These are phyloP conservation scores for Netelia inedita DNA, from an alignment of 2,888 invertebrate species.

Conservation along the genomic window DNA sequence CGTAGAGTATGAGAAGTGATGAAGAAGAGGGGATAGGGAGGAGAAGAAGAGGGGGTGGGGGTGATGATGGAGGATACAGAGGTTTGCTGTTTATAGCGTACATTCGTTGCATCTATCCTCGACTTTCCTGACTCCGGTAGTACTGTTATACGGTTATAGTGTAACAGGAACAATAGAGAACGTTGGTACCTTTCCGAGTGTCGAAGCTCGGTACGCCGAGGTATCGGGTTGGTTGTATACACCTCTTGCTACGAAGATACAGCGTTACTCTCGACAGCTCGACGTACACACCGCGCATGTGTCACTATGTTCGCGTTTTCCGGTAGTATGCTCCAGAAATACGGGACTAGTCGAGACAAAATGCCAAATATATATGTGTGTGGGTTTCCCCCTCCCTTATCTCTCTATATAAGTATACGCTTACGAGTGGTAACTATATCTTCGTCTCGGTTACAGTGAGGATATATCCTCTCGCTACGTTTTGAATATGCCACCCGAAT, in stretches of 20 bases:
- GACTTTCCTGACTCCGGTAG: constrained; percentile 11
- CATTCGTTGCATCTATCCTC: constrained; percentile 32
- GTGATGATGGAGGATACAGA: not conserved
- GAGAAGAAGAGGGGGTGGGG: constrained; percentile 13
- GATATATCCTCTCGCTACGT: constrained; percentile 13
- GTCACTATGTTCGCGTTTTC: not conserved
- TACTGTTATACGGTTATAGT: constrained; percentile 6
- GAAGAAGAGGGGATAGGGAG: not conserved
- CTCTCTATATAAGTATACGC: no score
- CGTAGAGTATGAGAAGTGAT: not conserved
- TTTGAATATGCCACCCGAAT: constrained; percentile 36
- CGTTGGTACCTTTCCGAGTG: constrained; percentile 40
- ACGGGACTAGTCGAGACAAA: not conserved
- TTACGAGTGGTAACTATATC: not conserved
- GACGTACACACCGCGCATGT: not conserved
- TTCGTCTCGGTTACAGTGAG: constrained; percentile 49
- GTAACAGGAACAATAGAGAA: constrained; percentile 41
- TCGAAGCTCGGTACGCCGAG: constrained; percentile 8
- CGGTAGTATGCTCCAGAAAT: constrained; percentile 11
- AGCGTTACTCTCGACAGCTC: not conserved
- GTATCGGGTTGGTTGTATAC: not conserved
- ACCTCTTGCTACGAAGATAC: not conserved
- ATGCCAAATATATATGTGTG: not conserved
- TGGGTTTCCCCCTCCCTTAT: no score
- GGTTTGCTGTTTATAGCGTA: not conserved